Evolutionary conservation across 2,113 vertebrate genomes (phyloP).

Genomic region (Alectura lathami): DNA sequence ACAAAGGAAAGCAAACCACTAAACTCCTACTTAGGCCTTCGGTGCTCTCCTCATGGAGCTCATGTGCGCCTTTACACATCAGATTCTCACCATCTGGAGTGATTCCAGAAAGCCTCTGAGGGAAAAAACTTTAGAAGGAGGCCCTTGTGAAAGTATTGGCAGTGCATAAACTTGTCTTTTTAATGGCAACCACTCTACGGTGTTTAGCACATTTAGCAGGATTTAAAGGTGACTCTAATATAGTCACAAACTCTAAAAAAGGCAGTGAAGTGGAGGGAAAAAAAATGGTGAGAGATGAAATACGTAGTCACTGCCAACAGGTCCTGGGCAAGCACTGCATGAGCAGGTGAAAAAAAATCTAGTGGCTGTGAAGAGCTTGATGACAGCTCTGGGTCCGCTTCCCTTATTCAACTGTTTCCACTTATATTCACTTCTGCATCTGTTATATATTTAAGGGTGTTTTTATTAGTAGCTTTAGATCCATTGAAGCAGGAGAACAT

Average conservation of each 20-base stretch:
- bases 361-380: slow-evolving; percentile 68
- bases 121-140: neutral
- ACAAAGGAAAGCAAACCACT: neutral
- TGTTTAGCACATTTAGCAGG: slow-evolving; percentile 43
- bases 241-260: slow-evolving; percentile 10
- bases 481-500: slow-evolving; percentile 32
- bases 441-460: slow-evolving; percentile 58
- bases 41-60: neutral
- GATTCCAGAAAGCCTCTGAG: neutral
- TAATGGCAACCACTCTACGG: slow-evolving; percentile 49
- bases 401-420: slow-evolving; percentile 67
- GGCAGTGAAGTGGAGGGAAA: neutral
- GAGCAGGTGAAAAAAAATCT: slow-evolving; percentile 68
- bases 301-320: slow-evolving; percentile 44
- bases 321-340: slow-evolving; percentile 16
- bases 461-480: slow-evolving; percentile 54
- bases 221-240: slow-evolving; percentile 36
- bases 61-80: neutral
- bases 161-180: slow-evolving; percentile 35
- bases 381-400: slow-evolving; percentile 68
- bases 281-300: slow-evolving; percentile 45
- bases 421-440: slow-evolving; percentile 68
- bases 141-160: neutral
- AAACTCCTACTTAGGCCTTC: neutral
- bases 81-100: neutral